Evolutionary conservation across 2,797 vertebrate genomes (phyloP).

Genomic region (Malurus splendens): DNA sequence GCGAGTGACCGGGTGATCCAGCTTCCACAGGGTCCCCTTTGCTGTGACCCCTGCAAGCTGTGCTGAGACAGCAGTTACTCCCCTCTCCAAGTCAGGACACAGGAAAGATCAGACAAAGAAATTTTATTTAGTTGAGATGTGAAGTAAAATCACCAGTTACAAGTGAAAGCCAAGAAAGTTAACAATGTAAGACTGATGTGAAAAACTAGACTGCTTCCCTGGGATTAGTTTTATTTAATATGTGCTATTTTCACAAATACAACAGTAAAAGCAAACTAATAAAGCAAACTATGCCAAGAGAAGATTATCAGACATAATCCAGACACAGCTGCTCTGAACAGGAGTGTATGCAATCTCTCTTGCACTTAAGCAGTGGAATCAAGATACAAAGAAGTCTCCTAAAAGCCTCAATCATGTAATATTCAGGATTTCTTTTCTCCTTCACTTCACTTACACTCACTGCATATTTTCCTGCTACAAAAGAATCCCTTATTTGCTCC

Average conservation of each 20-base stretch:
- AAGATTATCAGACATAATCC: constrained; percentile 61
- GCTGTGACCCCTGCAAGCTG: background rate
- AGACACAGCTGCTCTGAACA: constrained; percentile 30
- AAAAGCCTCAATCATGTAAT: constrained; percentile 4
- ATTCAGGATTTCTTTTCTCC: constrained; percentile 1
- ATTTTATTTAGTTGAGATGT: background rate
- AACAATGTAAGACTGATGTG: background rate
- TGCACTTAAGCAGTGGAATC: constrained; percentile 3
- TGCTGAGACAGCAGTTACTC: background rate
- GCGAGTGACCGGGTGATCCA: accelerated
- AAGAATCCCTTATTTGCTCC: background rate
- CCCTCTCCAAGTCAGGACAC: background rate
- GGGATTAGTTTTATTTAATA: constrained; percentile 32
- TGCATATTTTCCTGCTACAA: background rate
- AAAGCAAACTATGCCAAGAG: constrained; percentile 55
- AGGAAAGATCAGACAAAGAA: background rate
- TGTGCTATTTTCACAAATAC: constrained; percentile 36
- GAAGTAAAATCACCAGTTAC: background rate
- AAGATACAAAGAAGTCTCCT: background rate
- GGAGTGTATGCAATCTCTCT: constrained; percentile 26
- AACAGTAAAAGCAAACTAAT: constrained; percentile 51
- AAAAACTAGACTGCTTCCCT: background rate
- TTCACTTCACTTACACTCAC: background rate
- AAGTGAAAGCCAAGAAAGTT: background rate
- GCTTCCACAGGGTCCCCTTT: background rate